These are phyloP conservation scores for Tachystola acroxantha DNA, from an alignment of 2,888 invertebrate genomes.

Conservation along the genomic window DNA sequence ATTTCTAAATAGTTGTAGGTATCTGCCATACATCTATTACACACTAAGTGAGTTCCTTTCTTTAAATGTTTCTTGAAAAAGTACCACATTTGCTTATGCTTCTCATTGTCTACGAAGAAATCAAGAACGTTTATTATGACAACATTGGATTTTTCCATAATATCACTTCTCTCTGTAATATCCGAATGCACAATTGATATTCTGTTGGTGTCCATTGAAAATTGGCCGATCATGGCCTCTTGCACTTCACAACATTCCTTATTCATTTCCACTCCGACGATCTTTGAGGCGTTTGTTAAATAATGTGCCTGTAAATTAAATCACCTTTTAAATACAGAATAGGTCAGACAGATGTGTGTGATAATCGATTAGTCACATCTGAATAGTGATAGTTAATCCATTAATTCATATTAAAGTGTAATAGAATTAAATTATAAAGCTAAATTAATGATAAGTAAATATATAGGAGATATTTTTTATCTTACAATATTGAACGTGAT, in stretches of 20 bases:
- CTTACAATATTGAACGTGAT: too few relatives aligned
- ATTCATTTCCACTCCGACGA: conserved; percentile 85
- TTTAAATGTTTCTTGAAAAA: conserved; percentile 74
- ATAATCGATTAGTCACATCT: too few relatives aligned
- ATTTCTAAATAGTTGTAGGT: conserved; percentile 66
- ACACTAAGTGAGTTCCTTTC: conserved; percentile 77
- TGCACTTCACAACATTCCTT: conserved; percentile 81
- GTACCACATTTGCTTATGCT: conserved; percentile 80
- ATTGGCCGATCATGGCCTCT: conserved; percentile 73
- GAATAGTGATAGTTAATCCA: too few relatives aligned
- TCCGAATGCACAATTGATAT: conserved; percentile 78
- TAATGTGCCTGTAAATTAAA: conserved; percentile 79
- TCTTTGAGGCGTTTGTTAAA: conserved; percentile 74
- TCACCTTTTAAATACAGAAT: too few relatives aligned
- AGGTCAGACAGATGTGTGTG: too few relatives aligned
- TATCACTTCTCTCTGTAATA: conserved; percentile 72
- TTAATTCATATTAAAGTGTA: too few relatives aligned
- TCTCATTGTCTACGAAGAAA: conserved; percentile 79
- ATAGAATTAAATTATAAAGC: conserved; percentile 1
- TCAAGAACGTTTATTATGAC: conserved; percentile 84
- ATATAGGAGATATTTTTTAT: too few relatives aligned
- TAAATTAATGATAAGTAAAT: conserved; percentile 2
- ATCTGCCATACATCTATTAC: conserved; percentile 77
- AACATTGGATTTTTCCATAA: conserved; percentile 77
- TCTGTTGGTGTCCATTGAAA: conserved; percentile 64